Conservation (phyloP, 2,888 invertebrate species). For the Gari tellinella region DNA sequence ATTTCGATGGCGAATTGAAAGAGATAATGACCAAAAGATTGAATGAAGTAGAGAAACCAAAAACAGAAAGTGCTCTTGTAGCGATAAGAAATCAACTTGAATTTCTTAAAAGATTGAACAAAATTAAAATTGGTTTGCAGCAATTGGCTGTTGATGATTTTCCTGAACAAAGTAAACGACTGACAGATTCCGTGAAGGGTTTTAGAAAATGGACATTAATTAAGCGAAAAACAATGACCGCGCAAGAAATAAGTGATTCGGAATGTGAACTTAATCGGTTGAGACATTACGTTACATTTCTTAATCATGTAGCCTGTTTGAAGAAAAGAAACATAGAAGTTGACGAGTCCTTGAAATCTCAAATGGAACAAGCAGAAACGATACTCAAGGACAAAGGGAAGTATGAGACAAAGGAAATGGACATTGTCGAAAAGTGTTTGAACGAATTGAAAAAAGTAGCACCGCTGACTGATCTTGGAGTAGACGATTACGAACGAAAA, state of each 20-base stretch:
- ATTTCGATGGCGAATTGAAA: background rate
- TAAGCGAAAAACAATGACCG: constrained; percentile 48
- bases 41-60: constrained; percentile 12
- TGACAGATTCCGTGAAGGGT: constrained; percentile 9
- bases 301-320: constrained; percentile 4
- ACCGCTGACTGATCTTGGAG: constrained; percentile 54
- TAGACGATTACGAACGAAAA: constrained; percentile 85
- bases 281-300: constrained; percentile 20
- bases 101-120: constrained; percentile 14
- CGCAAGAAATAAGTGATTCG: constrained; percentile 63
- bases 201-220: constrained; percentile 48
- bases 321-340: constrained; percentile 1
- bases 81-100: constrained; percentile 47
- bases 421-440: constrained; percentile 34
- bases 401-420: constrained; percentile 19
- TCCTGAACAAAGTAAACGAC: constrained; percentile 4
- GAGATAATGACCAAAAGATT: constrained; percentile 23
- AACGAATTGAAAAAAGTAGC: constrained; percentile 35
- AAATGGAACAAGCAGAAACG: constrained; percentile 22
- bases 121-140: too few relatives aligned
- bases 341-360: constrained; percentile 10
- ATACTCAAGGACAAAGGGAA: constrained; percentile 33
- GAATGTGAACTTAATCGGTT: constrained; percentile 56
- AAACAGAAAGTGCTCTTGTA: constrained; percentile 43
- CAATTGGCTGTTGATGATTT: too few relatives aligned